phyloP scores from a whole-genome alignment of 2,888 invertebrate species.

The Cotesia congregata region DNA sequence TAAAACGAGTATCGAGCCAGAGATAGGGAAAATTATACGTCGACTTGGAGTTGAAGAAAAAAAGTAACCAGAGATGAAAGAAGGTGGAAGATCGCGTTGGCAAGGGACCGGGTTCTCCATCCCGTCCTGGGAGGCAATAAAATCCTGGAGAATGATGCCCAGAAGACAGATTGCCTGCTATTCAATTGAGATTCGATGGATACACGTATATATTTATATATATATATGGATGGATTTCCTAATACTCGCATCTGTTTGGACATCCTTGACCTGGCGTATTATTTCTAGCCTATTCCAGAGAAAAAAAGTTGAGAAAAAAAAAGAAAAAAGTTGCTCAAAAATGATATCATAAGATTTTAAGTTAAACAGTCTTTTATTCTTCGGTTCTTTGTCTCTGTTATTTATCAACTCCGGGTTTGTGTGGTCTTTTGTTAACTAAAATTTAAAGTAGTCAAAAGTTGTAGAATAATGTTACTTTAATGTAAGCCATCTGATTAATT shows the following conservation, averaged over 20 bases:
- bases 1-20: conserved; percentile 7
- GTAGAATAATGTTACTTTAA: not conserved
- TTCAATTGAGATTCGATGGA: conserved; percentile 40
- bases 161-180: conserved; percentile 32
- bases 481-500: not conserved
- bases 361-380: not conserved
- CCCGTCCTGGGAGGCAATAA: conserved; percentile 23
- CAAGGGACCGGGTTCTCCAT: not conserved
- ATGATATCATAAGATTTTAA: not conserved
- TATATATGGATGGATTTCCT: conserved; percentile 14
- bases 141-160: conserved; percentile 26
- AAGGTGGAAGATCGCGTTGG: conserved; percentile 10
- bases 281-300: not conserved
- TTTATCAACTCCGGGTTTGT: not conserved
- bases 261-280: conserved; percentile 6
- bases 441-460: not conserved
- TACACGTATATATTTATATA: not conserved
- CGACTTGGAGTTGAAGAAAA: conserved; percentile 1
- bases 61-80: conserved; percentile 24
- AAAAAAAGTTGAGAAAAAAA: too few species aligned
- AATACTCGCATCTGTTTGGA: not conserved
- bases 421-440: not conserved
- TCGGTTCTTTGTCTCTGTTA: not conserved
- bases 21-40: conserved; percentile 31
- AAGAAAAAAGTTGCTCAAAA: not conserved